Base-by-base conservation (phyloP, 2,888 invertebrate genomes). In the Thumatha senex region DNA sequence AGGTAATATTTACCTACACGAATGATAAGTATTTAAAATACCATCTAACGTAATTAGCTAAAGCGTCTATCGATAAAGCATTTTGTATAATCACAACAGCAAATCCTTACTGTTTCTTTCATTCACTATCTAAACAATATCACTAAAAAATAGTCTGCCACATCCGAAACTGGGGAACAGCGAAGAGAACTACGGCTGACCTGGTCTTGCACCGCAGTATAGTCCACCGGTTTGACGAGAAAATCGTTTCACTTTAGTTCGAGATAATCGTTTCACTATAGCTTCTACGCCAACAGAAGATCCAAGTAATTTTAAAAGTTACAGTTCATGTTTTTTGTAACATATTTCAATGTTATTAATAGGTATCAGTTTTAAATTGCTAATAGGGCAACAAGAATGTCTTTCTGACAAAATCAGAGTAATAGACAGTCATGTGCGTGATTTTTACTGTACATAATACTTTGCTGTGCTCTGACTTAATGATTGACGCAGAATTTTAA, bases 101-200 rank as follows among this genome's bases (percentile, higher is more conserved):
- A 82, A 80, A 84, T 88, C 85, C 83, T 59, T 78, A 80, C 78
- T 76, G 71, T 72, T 77, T 80, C 77, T 80, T 86, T 78, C 79
- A 77, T 87, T 82, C 86, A 89, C 87, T 89, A 88, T 83, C 87
- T 90, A 89, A 83, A 74, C 74, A 74, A 82, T 89, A 89, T 81
- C 86, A 89, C 89, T 90, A 88, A 66, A 79, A 74, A 87, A 85
- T 81, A 85, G 90, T 90, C 86, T 84, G 80, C 74, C 86, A 91
- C 91, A 78, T 90, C 91, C 90, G 90, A 90, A 90, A 84, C 89
- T 80, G 75, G 81, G 89, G 84, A 89, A 91, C 89, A 85, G 82
- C 88, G 89, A 87, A 78, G 82, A 79, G 81, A 83, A 87, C 89
- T 86, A 85, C 90, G 89, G 89, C 89, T 82, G 79, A 78, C 89